These are phyloP conservation scores for Hedya salicella DNA, from an alignment of 2,888 invertebrate species.

Conservation along the genomic window DNA sequence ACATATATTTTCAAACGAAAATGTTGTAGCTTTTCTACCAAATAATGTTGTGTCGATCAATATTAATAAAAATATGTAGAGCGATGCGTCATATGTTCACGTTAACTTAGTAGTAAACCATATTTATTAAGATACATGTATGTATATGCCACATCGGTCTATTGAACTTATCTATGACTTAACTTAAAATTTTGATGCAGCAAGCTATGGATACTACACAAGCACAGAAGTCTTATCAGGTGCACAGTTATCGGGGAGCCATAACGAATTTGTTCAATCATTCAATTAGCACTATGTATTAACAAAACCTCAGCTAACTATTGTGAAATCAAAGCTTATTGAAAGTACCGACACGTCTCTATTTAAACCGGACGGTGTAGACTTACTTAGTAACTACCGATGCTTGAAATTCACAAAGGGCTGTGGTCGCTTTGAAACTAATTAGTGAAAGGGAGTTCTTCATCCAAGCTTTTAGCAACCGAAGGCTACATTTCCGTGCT, in stretches of 20 bases:
- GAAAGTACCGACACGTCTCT: constrained; percentile 72
- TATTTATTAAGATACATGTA: neutral
- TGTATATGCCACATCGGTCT: constrained; percentile 61
- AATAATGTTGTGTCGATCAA: neutral
- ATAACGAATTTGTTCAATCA: constrained; percentile 65
- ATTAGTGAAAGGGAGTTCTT: constrained; percentile 75
- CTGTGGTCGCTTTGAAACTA: constrained; percentile 81
- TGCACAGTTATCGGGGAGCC: constrained; percentile 61
- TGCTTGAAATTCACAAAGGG: constrained; percentile 81
- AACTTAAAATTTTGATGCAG: constrained; percentile 79
- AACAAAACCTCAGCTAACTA: constrained; percentile 69
- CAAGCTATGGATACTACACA: constrained; percentile 83
- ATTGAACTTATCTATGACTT: constrained; percentile 50
- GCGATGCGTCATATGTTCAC: constrained; percentile 14
- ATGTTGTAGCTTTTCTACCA: constrained; percentile 21
- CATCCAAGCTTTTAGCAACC: constrained; percentile 68
- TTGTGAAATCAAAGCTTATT: constrained; percentile 68
- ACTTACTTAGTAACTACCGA: constrained; percentile 63
- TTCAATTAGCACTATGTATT: constrained; percentile 64
- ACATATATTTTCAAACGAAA: constrained; percentile 7
- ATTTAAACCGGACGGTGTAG: constrained; percentile 73
- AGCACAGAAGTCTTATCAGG: constrained; percentile 67
- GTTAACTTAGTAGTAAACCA: neutral
- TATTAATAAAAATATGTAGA: constrained; percentile 6
- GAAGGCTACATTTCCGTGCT: constrained; percentile 75